phyloP scores from a whole-genome alignment of 2,888 invertebrate species.

The Conops quadrifasciatus region DNA sequence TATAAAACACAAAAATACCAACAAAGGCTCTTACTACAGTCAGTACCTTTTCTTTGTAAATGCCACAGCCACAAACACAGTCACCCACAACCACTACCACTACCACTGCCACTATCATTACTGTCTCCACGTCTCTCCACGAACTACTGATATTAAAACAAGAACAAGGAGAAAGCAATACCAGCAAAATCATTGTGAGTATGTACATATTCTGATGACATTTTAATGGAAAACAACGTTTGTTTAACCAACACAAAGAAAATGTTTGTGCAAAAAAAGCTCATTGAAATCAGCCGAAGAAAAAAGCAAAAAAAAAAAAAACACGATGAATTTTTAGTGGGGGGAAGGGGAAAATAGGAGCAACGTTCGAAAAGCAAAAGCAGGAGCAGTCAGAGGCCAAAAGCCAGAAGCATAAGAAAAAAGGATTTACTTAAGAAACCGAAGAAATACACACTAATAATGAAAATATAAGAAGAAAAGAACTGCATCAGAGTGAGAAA shows the following conservation, averaged over 20 bases:
- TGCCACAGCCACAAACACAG: no score
- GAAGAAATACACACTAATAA: no score
- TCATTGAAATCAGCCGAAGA: not conserved
- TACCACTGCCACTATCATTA: not conserved
- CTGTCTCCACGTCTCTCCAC: not conserved
- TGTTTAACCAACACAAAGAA: slow-evolving; percentile 10
- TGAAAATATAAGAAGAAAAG: not conserved
- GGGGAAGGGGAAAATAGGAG: not conserved
- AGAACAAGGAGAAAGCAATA: not conserved
- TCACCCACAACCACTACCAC: not conserved
- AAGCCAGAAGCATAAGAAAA: no score
- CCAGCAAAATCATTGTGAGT: not conserved
- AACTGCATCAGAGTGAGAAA: not conserved
- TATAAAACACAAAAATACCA: not conserved
- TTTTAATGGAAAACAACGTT: slow-evolving; percentile 31
- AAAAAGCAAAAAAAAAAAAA: no score
- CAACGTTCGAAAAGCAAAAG: not conserved
- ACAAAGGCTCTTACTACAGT: no score
- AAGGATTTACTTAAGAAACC: no score
- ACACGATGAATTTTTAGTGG: not conserved
- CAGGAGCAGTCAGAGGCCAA: no score
- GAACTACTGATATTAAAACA: not conserved
- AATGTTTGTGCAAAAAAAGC: not conserved
- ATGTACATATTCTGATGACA: slow-evolving; percentile 27
- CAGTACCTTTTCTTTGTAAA: no score